Percentiles rank a stretch among this genome's conserved stretches.
These are phyloP conservation scores for Harpegnathos saltator DNA, from an alignment of 1,140 invertebrate species.

Conservation along the genomic window DNA sequence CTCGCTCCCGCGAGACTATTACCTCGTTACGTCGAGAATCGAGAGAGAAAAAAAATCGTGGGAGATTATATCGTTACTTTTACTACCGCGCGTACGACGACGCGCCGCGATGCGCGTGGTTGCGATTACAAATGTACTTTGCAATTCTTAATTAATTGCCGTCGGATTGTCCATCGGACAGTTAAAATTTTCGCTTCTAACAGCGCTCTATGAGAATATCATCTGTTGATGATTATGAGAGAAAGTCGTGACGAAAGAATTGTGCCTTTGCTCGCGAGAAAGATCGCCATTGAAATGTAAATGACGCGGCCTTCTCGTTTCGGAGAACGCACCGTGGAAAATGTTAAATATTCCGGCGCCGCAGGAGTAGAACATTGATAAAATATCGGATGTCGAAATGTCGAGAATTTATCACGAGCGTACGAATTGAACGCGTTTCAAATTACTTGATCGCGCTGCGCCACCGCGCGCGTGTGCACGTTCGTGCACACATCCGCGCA, in stretches of 20 bases:
- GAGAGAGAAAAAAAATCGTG: slow-evolving; percentile 15
- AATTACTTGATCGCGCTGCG: background rate
- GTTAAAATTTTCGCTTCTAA: background rate
- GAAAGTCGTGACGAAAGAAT: no score
- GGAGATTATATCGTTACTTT: slow-evolving; percentile 23
- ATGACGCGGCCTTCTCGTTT: background rate
- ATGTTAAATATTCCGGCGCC: background rate
- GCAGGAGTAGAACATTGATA: background rate
- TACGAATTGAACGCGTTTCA: background rate
- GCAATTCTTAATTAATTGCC: background rate
- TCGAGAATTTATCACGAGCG: background rate
- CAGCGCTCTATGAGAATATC: background rate
- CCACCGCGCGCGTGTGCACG: background rate
- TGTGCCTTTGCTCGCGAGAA: background rate
- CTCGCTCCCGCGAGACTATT: slow-evolving; percentile 23
- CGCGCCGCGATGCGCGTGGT: background rate
- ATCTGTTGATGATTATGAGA: background rate
- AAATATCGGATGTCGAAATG: background rate
- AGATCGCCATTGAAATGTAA: background rate
- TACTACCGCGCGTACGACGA: background rate
- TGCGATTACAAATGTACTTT: slow-evolving; percentile 23
- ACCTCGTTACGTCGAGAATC: slow-evolving; percentile 34
- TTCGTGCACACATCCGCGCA: no score
- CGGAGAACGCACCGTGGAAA: background rate
- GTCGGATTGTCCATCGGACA: no score